Conservation (phyloP, 2,888 invertebrate genomes). For the Sminthurinus aureus region DNA sequence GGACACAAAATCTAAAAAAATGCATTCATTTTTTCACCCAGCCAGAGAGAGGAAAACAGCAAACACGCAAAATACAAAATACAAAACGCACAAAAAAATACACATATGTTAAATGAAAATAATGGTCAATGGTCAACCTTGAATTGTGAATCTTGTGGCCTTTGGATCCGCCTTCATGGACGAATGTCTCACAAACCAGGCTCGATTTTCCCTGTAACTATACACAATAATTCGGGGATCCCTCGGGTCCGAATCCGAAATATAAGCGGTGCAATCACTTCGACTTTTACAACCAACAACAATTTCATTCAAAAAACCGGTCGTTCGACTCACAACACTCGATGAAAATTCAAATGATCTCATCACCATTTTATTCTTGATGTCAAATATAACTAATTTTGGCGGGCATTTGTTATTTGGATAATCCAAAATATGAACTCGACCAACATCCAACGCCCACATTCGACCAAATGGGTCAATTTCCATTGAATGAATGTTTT, state of each 20-base stretch:
- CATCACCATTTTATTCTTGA: slow-evolving; percentile 70
- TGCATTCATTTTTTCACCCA: no score
- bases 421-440: slow-evolving; percentile 68
- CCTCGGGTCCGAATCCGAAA: slow-evolving; percentile 71
- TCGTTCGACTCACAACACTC: slow-evolving; percentile 68
- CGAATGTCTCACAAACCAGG: slow-evolving; percentile 74
- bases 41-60: no score
- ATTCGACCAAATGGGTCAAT: slow-evolving; percentile 74
- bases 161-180: slow-evolving; percentile 67
- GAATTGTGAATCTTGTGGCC: no score
- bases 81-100: no score
- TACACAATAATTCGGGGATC: slow-evolving; percentile 70
- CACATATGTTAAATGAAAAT: no score
- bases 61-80: no score
- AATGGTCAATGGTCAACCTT: no score
- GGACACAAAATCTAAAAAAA: no score
- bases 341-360: slow-evolving; percentile 72
- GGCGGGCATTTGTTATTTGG: slow-evolving; percentile 70
- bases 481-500: slow-evolving; percentile 78
- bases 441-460: slow-evolving; percentile 76
- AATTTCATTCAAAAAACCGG: slow-evolving; percentile 74
- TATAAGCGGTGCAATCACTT: slow-evolving; percentile 74
- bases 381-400: slow-evolving; percentile 73
- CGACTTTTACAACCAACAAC: slow-evolving; percentile 68
- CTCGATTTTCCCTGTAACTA: slow-evolving; percentile 70